phyloP scores from a whole-genome alignment of 2,797 vertebrate species.

The Helicolenus hilgendorfi region DNA sequence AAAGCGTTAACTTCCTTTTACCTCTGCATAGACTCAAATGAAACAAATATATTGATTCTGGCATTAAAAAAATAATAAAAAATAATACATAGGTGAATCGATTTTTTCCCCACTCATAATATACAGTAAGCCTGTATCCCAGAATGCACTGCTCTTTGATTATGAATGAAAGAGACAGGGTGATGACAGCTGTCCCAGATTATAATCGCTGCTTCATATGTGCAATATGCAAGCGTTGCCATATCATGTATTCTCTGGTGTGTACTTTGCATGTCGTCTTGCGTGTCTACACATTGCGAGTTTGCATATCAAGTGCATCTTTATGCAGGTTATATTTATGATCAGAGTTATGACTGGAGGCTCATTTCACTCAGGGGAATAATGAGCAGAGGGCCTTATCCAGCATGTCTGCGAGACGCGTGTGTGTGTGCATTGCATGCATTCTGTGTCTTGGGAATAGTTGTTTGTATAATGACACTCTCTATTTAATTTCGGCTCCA shows the following conservation, averaged over 20 bases:
- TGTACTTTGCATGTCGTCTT: slow-evolving; percentile 3
- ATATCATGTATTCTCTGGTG: slow-evolving; percentile 14
- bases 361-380: slow-evolving; percentile 62
- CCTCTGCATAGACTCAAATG: too few relatives aligned
- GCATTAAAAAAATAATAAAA: too few relatives aligned
- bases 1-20: too few relatives aligned
- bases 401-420: slow-evolving; percentile 44
- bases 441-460: slow-evolving; percentile 56
- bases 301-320: slow-evolving; percentile 15
- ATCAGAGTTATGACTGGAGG: slow-evolving; percentile 32
- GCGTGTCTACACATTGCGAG: background rate
- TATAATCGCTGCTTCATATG: slow-evolving; percentile 5
- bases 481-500: slow-evolving; percentile 62
- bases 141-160: background rate
- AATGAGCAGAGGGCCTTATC: slow-evolving; percentile 62
- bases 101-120: background rate
- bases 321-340: slow-evolving; percentile 10
- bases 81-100: background rate
- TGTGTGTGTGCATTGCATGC: slow-evolving; percentile 2
- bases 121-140: background rate
- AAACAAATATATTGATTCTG: too few relatives aligned
- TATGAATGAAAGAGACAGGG: slow-evolving; percentile 17
- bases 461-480: slow-evolving; percentile 70
- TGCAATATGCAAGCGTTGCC: slow-evolving; percentile 2
- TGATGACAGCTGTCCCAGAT: slow-evolving; percentile 30